These are phyloP conservation scores for Carcinoscorpius rotundicauda DNA, from an alignment of 1,140 invertebrate genomes.

Conservation along the genomic window DNA sequence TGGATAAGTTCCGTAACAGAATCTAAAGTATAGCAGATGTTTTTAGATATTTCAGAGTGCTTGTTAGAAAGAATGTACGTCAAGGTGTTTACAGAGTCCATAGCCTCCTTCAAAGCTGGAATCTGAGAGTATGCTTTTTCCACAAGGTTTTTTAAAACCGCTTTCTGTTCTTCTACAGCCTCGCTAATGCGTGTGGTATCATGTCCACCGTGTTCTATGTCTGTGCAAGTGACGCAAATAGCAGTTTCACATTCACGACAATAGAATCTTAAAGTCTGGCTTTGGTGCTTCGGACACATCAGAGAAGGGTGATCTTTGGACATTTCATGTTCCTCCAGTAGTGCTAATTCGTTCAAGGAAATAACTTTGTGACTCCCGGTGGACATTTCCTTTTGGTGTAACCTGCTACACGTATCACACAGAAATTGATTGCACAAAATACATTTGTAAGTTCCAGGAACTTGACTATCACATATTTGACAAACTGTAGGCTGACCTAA, in stretches of 20 bases:
- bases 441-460: slow-evolving; percentile 11
- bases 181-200: slow-evolving; percentile 36
- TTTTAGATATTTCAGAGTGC: slow-evolving; percentile 3
- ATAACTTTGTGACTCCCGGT: slow-evolving; percentile 20
- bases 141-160: slow-evolving; percentile 9
- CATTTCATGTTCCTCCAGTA: slow-evolving; percentile 14
- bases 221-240: slow-evolving; percentile 41
- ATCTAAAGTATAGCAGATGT: slow-evolving; percentile 18
- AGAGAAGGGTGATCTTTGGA: not conserved
- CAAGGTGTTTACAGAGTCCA: slow-evolving; percentile 33
- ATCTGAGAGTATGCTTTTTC: slow-evolving; percentile 24
- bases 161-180: slow-evolving; percentile 38
- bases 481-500: slow-evolving; percentile 26
- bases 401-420: slow-evolving; percentile 17
- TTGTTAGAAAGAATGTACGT: slow-evolving; percentile 13
- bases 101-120: slow-evolving; percentile 35
- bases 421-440: slow-evolving; percentile 25
- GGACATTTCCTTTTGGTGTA: slow-evolving; percentile 4
- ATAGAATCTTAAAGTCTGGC: slow-evolving; percentile 39
- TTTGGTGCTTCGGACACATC: slow-evolving; percentile 33
- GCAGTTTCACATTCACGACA: slow-evolving; percentile 43
- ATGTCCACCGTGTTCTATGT: slow-evolving; percentile 40
- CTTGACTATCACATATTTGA: slow-evolving; percentile 22
- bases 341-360: slow-evolving; percentile 20
- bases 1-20: slow-evolving; percentile 30